Conservation (phyloP, 1,140 invertebrate genomes). For the Varroa destructor region DNA sequence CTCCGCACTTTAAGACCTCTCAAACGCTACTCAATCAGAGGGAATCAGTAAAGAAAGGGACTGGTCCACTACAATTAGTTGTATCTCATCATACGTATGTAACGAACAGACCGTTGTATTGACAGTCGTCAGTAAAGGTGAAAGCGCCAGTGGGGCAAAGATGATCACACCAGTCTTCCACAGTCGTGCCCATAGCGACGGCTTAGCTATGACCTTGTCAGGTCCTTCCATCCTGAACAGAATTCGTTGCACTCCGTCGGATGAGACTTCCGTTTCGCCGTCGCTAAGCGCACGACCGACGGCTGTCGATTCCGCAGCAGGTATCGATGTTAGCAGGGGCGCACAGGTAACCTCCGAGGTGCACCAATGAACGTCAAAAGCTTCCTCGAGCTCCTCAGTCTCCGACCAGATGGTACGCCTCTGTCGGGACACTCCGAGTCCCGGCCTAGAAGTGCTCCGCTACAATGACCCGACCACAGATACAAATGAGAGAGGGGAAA, state of each 20-base stretch:
- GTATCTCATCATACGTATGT: too few species aligned
- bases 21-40: too few species aligned
- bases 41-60: too few species aligned
- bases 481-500: too few species aligned
- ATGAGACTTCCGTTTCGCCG: too few species aligned
- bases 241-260: too few species aligned
- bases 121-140: background rate
- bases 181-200: background rate
- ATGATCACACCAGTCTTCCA: constrained; percentile 9
- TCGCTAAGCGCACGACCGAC: too few species aligned
- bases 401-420: constrained; percentile 27
- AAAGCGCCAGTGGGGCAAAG: background rate
- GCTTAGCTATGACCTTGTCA: too few species aligned
- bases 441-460: constrained; percentile 1
- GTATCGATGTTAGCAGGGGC: background rate
- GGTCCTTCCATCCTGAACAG: too few species aligned
- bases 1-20: too few species aligned
- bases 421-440: constrained; percentile 6
- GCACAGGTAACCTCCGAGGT: constrained; percentile 23
- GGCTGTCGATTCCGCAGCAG: background rate
- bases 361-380: constrained; percentile 19
- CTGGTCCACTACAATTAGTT: too few species aligned
- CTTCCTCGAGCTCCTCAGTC: constrained; percentile 16
- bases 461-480: background rate
- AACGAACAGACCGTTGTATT: too few species aligned